These are phyloP conservation scores for Apostichopus californicus DNA, from an alignment of 35 echinoderm and acorn worm species.

Conservation along the genomic window DNA sequence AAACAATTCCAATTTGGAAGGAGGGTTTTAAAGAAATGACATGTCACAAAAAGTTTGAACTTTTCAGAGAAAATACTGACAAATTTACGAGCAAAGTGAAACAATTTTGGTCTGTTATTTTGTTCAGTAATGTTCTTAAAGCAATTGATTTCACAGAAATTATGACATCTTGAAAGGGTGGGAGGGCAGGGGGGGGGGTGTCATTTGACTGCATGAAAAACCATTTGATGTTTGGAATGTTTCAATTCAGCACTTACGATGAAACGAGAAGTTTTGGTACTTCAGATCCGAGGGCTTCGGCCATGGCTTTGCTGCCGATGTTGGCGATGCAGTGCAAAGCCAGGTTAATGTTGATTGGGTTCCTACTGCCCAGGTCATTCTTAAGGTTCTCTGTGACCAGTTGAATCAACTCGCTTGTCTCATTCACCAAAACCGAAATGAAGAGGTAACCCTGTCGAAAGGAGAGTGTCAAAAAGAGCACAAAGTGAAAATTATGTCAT, in stretches of 20 bases:
- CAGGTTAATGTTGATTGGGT: slow-evolving; percentile 82
- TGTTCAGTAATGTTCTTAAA: too few relatives aligned
- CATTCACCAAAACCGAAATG: slow-evolving; percentile 95
- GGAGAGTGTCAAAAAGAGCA: too few relatives aligned
- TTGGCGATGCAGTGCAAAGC: slow-evolving; percentile 98
- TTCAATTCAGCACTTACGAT: slow-evolving; percentile 62
- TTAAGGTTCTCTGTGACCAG: slow-evolving; percentile 92
- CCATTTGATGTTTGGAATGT: not conserved
- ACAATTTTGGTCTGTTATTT: too few relatives aligned
- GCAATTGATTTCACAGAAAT: too few relatives aligned
- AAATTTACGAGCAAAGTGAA: too few relatives aligned
- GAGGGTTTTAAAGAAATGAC: too few relatives aligned
- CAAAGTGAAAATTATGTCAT: too few relatives aligned
- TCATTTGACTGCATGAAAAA: not conserved
- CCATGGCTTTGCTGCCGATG: slow-evolving; percentile 97
- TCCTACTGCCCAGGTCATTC: slow-evolving; percentile 77
- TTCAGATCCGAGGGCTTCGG: slow-evolving; percentile 77
- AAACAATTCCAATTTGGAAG: too few relatives aligned
- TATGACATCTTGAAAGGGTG: too few relatives aligned
- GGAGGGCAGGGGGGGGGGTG: too few relatives aligned
- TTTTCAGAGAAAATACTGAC: too few relatives aligned
- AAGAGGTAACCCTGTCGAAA: slow-evolving; percentile 91
- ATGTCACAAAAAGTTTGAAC: too few relatives aligned
- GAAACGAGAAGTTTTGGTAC: slow-evolving; percentile 92
- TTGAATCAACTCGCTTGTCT: slow-evolving; percentile 85